Percentiles rank a stretch among this genome's conserved stretches.
These are phyloP conservation scores for Morinoia aosen DNA, from an alignment of 2,888 invertebrate genomes.

Conservation along the genomic window DNA sequence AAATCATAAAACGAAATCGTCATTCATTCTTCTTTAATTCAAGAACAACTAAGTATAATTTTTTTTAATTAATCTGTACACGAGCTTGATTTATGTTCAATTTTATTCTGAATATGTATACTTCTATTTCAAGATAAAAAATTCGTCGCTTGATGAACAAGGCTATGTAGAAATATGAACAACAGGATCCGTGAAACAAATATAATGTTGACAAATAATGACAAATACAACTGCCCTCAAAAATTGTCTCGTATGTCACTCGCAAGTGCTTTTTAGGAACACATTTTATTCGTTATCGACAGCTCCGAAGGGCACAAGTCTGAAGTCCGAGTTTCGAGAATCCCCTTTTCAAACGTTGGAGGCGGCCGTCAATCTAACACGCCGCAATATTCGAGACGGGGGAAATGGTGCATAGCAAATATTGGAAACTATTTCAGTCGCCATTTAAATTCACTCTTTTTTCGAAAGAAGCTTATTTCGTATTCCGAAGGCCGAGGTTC, in stretches of 20 bases:
- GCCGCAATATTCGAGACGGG: conserved; percentile 12
- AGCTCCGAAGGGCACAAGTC: neutral
- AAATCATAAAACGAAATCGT: no score
- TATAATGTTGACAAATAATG: neutral
- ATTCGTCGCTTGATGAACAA: no score
- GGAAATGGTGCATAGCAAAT: neutral
- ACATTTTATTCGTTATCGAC: neutral
- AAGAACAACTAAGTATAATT: no score
- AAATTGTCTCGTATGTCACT: neutral
- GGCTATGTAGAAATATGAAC: no score
- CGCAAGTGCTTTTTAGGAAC: neutral
- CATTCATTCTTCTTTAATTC: no score
- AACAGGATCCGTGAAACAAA: neutral
- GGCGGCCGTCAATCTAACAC: neutral
- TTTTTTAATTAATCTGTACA: no score
- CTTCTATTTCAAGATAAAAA: no score
- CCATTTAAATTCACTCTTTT: conserved; percentile 46
- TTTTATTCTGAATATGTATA: no score
- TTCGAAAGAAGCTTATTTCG: conserved; percentile 32
- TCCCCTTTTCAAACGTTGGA: neutral
- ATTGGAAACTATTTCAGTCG: conserved; percentile 7
- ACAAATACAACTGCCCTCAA: neutral
- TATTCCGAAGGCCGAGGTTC: conserved; percentile 16
- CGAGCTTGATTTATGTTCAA: no score
- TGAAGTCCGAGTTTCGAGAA: neutral